Percentiles rank a stretch among this genome's conserved stretches.
These are phyloP conservation scores for Drosophila ficusphila DNA, from an alignment of 1,140 invertebrate genomes.

Conservation along the genomic window DNA sequence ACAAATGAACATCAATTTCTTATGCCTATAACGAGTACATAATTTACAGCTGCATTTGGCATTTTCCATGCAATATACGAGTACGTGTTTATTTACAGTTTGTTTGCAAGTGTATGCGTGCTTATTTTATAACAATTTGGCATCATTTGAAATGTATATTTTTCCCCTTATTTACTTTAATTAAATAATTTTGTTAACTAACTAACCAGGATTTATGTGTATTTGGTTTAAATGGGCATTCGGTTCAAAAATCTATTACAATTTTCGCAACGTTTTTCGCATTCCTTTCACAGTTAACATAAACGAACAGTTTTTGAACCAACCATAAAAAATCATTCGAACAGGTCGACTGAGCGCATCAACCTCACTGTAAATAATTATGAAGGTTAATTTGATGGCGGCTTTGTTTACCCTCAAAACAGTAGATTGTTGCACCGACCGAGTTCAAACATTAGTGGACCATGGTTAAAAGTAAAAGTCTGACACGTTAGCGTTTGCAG, in stretches of 20 bases:
- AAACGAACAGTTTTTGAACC: no score
- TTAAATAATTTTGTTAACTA: constrained; percentile 30
- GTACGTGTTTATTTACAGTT: constrained; percentile 23
- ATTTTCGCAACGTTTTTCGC: no score
- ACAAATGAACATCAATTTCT: constrained; percentile 41
- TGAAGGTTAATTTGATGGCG: constrained; percentile 33
- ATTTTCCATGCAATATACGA: constrained; percentile 48
- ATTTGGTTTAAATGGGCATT: not conserved
- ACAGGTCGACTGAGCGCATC: no score
- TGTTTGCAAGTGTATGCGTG: constrained; percentile 10
- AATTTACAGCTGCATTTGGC: constrained; percentile 68
- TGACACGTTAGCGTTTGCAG: constrained; percentile 28
- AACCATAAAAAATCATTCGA: no score
- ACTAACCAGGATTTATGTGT: constrained; percentile 34
- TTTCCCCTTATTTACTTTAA: constrained; percentile 31
- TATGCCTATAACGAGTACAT: constrained; percentile 66
- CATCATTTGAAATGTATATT: constrained; percentile 42
- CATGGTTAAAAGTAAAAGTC: constrained; percentile 18
- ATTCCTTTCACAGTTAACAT: no score
- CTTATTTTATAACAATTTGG: constrained; percentile 50
- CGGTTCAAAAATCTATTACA: constrained; percentile 1
- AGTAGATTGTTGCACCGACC: not conserved
- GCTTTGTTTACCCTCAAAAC: constrained; percentile 21
- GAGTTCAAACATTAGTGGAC: constrained; percentile 20
- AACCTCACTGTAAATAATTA: not conserved